Percentiles rank a stretch among this genome's conserved stretches.
Conservation (phyloP, 2,888 invertebrate genomes). For the Thereva unica region DNA sequence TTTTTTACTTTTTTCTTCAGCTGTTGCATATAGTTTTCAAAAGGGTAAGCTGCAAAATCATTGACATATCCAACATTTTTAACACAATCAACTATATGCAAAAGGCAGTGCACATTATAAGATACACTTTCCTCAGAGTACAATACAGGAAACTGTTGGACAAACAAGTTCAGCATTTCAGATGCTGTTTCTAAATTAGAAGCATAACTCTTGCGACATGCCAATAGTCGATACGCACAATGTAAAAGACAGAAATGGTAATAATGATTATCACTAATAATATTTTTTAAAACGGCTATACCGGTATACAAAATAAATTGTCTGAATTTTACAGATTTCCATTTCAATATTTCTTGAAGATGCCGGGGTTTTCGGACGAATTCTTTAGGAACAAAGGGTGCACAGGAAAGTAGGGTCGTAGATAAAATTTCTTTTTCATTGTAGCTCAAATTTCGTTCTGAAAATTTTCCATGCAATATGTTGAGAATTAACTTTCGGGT, state of each 20-base stretch:
- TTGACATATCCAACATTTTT: constrained; percentile 1
- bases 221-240: background rate
- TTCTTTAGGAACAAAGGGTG: background rate
- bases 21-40: constrained; percentile 5
- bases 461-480: no score
- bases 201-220: no score
- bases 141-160: background rate
- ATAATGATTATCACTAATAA: no score
- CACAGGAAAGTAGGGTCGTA: background rate
- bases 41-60: constrained; percentile 1
- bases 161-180: constrained; percentile 11
- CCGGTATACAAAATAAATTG: background rate
- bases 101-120: constrained; percentile 2
- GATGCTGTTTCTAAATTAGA: constrained; percentile 10
- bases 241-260: constrained; percentile 10
- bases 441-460: no score
- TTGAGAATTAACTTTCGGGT: no score
- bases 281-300: no score
- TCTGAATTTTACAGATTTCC: constrained; percentile 2
- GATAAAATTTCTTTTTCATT: background rate
- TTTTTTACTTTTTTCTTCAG: constrained; percentile 9
- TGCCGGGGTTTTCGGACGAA: background rate
- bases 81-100: constrained; percentile 3
- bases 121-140: background rate
- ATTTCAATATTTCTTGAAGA: background rate